Evolutionary conservation across 2,888 invertebrate species (phyloP).

Genomic region (Pemphredon lugubris): DNA sequence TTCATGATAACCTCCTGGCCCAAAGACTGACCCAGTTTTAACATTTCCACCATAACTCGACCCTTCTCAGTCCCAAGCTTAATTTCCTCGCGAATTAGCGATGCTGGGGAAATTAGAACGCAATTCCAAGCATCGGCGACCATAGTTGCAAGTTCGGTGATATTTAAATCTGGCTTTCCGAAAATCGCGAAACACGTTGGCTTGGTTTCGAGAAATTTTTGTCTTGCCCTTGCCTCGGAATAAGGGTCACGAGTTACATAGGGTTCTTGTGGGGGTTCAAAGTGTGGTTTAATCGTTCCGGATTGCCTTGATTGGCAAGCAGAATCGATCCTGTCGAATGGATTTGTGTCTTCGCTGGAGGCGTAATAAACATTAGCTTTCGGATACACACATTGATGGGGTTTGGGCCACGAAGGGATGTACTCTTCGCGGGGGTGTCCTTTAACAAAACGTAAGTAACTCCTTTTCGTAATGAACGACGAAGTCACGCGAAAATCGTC

Average conservation of each 20-base stretch:
- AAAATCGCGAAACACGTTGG: conserved; percentile 84
- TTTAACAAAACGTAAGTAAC: conserved; percentile 66
- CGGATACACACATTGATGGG: conserved; percentile 71
- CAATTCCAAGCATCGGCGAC: conserved; percentile 84
- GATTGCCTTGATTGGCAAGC: conserved; percentile 27
- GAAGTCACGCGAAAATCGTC: conserved; percentile 27
- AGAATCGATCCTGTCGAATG: conserved; percentile 74
- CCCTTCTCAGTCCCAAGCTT: conserved; percentile 83
- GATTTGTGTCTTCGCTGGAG: conserved; percentile 80
- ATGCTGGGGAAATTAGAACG: conserved; percentile 84
- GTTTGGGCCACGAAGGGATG: conserved; percentile 33
- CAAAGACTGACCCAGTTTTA: conserved; percentile 82
- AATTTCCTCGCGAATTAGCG: conserved; percentile 84
- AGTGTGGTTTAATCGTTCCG: conserved; percentile 45
- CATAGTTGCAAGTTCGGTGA: conserved; percentile 82
- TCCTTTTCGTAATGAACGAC: conserved; percentile 71
- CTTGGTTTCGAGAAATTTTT: conserved; percentile 81
- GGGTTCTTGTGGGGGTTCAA: conserved; percentile 51
- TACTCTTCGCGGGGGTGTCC: conserved; percentile 51
- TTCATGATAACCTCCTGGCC: conserved; percentile 82
- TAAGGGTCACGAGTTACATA: conserved; percentile 78
- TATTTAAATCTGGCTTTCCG: conserved; percentile 84
- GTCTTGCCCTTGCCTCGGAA: conserved; percentile 83
- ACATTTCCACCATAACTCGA: conserved; percentile 83
- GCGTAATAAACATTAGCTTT: conserved; percentile 80